Base-by-base conservation (phyloP, 1,140 invertebrate species). In the Bombus sibiricus region DNA sequence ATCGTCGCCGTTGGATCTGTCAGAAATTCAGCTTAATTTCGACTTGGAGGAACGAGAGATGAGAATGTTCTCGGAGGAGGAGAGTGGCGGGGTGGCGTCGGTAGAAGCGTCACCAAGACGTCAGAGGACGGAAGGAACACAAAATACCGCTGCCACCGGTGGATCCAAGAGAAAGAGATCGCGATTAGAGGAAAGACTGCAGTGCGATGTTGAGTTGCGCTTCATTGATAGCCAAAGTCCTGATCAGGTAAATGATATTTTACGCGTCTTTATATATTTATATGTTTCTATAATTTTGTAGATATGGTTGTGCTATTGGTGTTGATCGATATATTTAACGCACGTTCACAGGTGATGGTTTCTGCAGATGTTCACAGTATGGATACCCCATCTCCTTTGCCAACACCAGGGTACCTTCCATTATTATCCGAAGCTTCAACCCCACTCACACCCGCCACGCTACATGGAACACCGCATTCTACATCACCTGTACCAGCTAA, bases 11-110 rank as follows among this genome's bases (percentile, higher is more conserved):
- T 95, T 97, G 28, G 98, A 98, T 94, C 95, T 98, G 53, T 98
- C 97, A 62, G 97, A 98, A 89, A 97, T 98, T 93, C 96, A 97
- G 66, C 94, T 98, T 18, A 97, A 98, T 74, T 97, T 98, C 90
- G 97, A 98, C 85, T 96, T 98, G 25, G 98, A 98, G 91, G 98
- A 98, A 91, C 96, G 97, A 2, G 98, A 98, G 94, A 97, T 97
- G 96, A 96, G 97, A 90, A 98, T 98, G 95, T 98, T 98, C 93
- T 98, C 97, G 22, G 98, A 98, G 91, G 98, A 98, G 93, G 98
- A 98, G 89, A 97, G 97, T 5, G 96, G 95, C 74, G 96, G 96
- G 9, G 95, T 96, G 34, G 96, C 96, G 0, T 96, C 96, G 0
- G 95, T 95, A 5, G 96, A 96, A 76, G 96, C 96, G 22, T 95